These are phyloP conservation scores for Spinus olivaceus DNA, from an alignment of 2,797 vertebrate genomes.

Conservation along the genomic window DNA sequence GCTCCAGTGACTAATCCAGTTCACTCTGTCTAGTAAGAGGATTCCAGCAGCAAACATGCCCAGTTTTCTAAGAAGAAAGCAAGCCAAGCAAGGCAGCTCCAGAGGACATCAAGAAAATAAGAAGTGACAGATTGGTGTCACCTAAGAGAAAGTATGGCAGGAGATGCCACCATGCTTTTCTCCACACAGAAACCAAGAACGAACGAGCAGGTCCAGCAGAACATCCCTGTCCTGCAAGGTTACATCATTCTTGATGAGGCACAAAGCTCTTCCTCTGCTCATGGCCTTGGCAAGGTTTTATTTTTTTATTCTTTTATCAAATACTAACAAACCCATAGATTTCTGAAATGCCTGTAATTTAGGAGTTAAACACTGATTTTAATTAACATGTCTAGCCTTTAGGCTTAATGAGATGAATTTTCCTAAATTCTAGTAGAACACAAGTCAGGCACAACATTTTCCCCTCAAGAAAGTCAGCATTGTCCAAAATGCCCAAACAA, in stretches of 20 bases:
- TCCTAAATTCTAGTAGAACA: background rate
- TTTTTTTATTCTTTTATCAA: background rate
- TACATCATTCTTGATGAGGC: background rate
- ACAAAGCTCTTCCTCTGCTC: background rate
- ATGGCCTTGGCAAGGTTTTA: background rate
- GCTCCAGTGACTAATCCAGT: slow-evolving; percentile 60
- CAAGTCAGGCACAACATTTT: background rate
- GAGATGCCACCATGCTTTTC: background rate
- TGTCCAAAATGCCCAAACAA: background rate
- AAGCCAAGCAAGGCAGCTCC: slow-evolving; percentile 27
- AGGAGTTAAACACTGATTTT: background rate
- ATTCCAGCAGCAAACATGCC: slow-evolving; percentile 53
- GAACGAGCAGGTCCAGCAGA: background rate
- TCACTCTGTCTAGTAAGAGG: slow-evolving; percentile 58
- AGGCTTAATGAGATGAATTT: background rate
- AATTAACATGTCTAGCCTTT: background rate
- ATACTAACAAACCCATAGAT: background rate
- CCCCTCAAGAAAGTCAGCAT: background rate
- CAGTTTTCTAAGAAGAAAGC: slow-evolving; percentile 57
- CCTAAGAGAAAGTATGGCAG: background rate
- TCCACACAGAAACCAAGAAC: background rate
- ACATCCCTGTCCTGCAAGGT: background rate
- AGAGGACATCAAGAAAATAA: slow-evolving; percentile 35
- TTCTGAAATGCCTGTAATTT: background rate
- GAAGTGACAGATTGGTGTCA: slow-evolving; percentile 67